Conservation (phyloP, 2,888 invertebrate species). For the Ferrisia virgata region DNA sequence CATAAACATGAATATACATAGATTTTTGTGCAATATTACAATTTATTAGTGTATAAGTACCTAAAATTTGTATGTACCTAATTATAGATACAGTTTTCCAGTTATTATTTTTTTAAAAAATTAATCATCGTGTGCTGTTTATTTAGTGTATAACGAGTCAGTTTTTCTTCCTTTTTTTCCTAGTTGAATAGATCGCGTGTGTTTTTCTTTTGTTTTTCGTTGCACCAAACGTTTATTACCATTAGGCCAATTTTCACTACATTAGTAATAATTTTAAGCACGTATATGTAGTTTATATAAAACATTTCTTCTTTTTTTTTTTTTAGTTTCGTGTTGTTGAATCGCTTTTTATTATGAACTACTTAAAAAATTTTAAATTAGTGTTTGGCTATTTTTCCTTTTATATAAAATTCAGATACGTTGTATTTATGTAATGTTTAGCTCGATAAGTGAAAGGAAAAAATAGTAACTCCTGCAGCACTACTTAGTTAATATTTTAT, state of each 20-base stretch:
- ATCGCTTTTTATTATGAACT: neutral
- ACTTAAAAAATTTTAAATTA: neutral
- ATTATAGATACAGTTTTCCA: neutral
- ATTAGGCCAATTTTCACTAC: neutral
- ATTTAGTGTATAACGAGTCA: neutral
- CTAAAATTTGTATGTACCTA: neutral
- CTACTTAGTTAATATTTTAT: conserved; percentile 37
- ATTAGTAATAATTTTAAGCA: neutral
- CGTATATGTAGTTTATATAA: neutral
- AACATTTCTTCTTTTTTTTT: neutral
- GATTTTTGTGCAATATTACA: neutral
- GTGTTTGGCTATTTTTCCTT: neutral
- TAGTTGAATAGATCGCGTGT: neutral
- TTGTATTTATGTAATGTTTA: neutral
- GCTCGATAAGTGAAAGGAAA: neutral
- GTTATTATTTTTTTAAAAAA: neutral
- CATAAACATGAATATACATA: neutral
- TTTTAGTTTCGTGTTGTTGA: neutral
- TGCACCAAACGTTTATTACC: conserved; percentile 10
- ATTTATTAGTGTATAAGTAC: neutral
- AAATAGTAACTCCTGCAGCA: conserved; percentile 3
- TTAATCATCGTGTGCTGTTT: neutral
- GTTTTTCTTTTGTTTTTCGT: conserved; percentile 13
- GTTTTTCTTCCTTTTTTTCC: neutral
- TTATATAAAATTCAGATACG: neutral